phyloP scores from a whole-genome alignment of 1,140 invertebrate genomes.

The Polyergus mexicanus region DNA sequence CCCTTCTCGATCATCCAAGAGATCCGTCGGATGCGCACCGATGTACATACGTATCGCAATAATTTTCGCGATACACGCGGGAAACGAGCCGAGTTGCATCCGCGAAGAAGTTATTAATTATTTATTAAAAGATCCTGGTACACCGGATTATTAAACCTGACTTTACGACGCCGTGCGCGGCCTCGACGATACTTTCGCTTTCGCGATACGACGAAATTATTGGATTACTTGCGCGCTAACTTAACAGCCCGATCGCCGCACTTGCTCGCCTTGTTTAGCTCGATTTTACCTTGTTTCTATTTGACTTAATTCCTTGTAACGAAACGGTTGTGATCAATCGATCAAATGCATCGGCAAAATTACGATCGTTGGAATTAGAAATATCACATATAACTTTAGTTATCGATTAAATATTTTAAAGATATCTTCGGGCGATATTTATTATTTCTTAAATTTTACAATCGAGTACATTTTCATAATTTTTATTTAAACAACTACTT shows the following conservation, averaged over 20 bases:
- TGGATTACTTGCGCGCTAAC: slow-evolving; percentile 36
- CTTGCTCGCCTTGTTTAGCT: slow-evolving; percentile 20
- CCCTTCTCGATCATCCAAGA: background rate
- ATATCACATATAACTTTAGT: background rate
- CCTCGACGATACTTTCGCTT: slow-evolving; percentile 47
- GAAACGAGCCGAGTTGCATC: slow-evolving; percentile 45
- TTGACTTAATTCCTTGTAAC: slow-evolving; percentile 29
- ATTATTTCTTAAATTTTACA: background rate
- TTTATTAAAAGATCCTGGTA: slow-evolving; percentile 37
- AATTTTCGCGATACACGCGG: slow-evolving; percentile 31
- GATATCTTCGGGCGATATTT: background rate
- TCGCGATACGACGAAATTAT: slow-evolving; percentile 47
- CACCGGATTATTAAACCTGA: slow-evolving; percentile 49
- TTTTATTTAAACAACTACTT: background rate
- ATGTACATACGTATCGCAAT: slow-evolving; percentile 23
- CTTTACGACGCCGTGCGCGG: slow-evolving; percentile 37
- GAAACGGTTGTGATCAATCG: background rate
- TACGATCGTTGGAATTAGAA: background rate
- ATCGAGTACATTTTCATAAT: background rate
- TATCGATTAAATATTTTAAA: background rate
- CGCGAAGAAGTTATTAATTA: slow-evolving; percentile 61
- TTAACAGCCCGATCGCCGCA: slow-evolving; percentile 23
- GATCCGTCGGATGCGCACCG: slow-evolving; percentile 38
- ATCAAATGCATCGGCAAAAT: background rate
- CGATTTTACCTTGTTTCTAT: background rate